Conservation (phyloP, 2,113 vertebrate genomes). For the Coreoperca whiteheadi region DNA sequence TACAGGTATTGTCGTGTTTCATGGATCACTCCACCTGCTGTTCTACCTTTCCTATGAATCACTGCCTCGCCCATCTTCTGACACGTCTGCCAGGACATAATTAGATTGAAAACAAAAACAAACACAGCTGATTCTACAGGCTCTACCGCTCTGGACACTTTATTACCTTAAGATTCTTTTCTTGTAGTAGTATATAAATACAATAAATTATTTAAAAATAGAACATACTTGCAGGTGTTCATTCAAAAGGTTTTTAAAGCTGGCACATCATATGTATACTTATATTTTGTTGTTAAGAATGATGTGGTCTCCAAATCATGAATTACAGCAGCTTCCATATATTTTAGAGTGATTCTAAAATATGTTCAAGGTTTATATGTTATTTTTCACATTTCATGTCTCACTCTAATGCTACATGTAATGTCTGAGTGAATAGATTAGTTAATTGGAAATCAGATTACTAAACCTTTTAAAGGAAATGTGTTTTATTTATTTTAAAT, state of each 20-base stretch:
- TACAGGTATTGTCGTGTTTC: slow-evolving; percentile 77
- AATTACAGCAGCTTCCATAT: not conserved
- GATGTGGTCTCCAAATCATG: slow-evolving; percentile 27
- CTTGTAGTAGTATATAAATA: not conserved
- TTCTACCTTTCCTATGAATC: slow-evolving; percentile 57
- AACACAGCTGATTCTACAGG: slow-evolving; percentile 16
- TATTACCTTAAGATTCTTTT: slow-evolving; percentile 10
- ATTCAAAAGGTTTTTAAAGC: not conserved
- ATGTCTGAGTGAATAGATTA: not conserved
- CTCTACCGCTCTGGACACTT: not conserved
- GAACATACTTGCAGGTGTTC: slow-evolving; percentile 13
- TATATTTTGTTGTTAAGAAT: not conserved
- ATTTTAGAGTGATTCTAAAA: not conserved
- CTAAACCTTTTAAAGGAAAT: not conserved
- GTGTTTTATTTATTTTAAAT: not conserved
- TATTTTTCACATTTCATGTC: not conserved
- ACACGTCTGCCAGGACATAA: slow-evolving; percentile 13
- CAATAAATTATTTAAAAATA: slow-evolving; percentile 7
- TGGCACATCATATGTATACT: not conserved
- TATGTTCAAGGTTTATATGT: not conserved
- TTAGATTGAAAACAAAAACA: slow-evolving; percentile 32
- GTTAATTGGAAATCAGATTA: not conserved
- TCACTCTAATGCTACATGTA: not conserved
- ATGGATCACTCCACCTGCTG: slow-evolving; percentile 64
- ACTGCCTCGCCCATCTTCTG: slow-evolving; percentile 27